Conservation (phyloP, 2,888 invertebrate genomes). For the Drosophila suboccidentalis region DNA sequence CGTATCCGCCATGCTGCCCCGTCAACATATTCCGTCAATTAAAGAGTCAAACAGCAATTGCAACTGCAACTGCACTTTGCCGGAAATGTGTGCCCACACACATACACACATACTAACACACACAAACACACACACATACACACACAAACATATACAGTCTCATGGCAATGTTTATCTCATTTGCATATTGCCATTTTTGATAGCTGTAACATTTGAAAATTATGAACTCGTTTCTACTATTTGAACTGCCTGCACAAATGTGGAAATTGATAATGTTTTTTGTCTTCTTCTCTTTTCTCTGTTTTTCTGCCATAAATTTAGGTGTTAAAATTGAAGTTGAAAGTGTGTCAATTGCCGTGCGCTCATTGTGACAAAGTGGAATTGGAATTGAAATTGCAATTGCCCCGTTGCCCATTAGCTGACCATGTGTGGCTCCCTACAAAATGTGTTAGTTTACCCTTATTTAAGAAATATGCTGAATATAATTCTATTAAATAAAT, state of each 20-base stretch:
- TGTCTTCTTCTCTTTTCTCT: constrained; percentile 12
- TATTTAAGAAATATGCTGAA: neutral
- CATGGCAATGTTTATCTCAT: constrained; percentile 48
- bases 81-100: constrained; percentile 70
- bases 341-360: constrained; percentile 70
- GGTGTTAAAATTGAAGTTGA: constrained; percentile 59
- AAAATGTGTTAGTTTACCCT: constrained; percentile 3
- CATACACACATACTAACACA: constrained; percentile 16
- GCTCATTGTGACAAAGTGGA: constrained; percentile 46
- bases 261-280: constrained; percentile 43
- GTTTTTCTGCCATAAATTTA: constrained; percentile 50
- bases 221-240: constrained; percentile 48
- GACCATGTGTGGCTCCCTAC: constrained; percentile 32
- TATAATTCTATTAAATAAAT: neutral
- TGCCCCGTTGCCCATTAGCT: constrained; percentile 20
- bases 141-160: neutral
- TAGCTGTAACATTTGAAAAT: constrained; percentile 50
- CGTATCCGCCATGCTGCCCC: constrained; percentile 71
- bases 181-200: constrained; percentile 60
- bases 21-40: constrained; percentile 52
- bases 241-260: constrained; percentile 46
- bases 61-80: constrained; percentile 58
- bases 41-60: constrained; percentile 50
- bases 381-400: constrained; percentile 37
- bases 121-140: constrained; percentile 21